A percentile compares a stretch with the other conserved stretches of the same genome.
These are phyloP conservation scores for Notoglanidium macrostoma DNA, from an alignment of 2,797 vertebrate genomes.

Conservation along the genomic window DNA sequence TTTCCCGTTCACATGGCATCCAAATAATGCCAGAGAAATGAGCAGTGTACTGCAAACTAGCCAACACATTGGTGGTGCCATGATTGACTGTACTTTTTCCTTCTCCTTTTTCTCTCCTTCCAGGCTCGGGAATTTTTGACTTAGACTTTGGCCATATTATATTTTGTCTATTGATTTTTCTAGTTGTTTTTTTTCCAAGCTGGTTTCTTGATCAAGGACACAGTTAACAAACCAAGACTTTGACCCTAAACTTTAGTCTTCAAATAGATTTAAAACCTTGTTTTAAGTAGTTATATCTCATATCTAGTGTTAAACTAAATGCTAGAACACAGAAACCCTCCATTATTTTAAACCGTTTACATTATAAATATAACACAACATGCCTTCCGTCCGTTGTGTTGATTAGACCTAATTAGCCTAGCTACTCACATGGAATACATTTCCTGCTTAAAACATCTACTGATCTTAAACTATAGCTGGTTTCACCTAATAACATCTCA, in stretches of 20 bases:
- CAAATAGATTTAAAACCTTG: not conserved
- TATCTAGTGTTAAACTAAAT: not conserved
- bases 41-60: not conserved
- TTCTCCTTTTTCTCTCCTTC: not conserved
- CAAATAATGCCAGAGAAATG: constrained; percentile 12
- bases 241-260: not conserved
- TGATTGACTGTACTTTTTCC: not conserved
- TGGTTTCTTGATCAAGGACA: not conserved
- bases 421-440: not conserved
- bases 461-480: not conserved
- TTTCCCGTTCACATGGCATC: not conserved
- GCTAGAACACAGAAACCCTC: not conserved
- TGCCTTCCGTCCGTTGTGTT: not conserved
- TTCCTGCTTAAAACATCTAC: not conserved
- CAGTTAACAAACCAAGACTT: not conserved
- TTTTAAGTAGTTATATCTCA: not conserved
- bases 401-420: not conserved
- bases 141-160: not conserved
- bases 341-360: not conserved
- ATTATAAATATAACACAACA: too few relatives aligned
- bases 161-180: constrained; percentile 6
- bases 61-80: constrained; percentile 11
- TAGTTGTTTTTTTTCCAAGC: not conserved
- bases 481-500: not conserved
- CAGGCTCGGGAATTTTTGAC: not conserved